Percentiles rank a stretch among this genome's conserved stretches.
Evolutionary conservation across 2,797 vertebrate genomes (phyloP).

Genomic region (Schizopygopsis pylzovi): DNA sequence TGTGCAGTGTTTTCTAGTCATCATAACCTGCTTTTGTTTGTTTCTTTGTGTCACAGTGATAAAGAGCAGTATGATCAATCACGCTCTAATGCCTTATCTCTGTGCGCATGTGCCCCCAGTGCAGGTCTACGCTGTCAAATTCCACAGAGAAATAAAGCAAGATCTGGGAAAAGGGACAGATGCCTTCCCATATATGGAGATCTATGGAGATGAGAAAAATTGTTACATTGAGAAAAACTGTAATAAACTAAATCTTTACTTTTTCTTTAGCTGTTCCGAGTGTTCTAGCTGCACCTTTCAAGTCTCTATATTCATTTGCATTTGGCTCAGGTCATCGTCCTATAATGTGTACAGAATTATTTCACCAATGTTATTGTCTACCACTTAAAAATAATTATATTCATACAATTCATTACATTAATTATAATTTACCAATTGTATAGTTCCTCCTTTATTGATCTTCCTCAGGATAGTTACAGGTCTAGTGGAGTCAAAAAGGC

Average conservation of each 20-base stretch:
- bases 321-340: neutral
- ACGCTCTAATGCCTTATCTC: conserved; percentile 35
- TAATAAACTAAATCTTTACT: neutral
- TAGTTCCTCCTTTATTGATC: neutral
- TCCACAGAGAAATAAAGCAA: conserved; percentile 29
- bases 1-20: conserved; percentile 9
- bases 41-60: conserved; percentile 30
- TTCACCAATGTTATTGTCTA: neutral
- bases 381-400: neutral
- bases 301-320: neutral
- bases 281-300: neutral
- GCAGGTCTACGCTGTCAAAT: conserved; percentile 29
- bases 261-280: neutral
- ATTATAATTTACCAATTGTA: neutral
- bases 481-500: neutral
- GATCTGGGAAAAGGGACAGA: conserved; percentile 29
- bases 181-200: conserved; percentile 42
- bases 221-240: neutral
- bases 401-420: neutral
- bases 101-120: conserved; percentile 18
- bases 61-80: conserved; percentile 27
- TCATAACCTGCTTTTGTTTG: conserved; percentile 39
- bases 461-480: neutral
- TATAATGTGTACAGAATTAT: neutral
- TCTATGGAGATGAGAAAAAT: conserved; percentile 8